Base-by-base conservation (phyloP, 2,888 invertebrate species). In the Drosophila picticornis region DNA sequence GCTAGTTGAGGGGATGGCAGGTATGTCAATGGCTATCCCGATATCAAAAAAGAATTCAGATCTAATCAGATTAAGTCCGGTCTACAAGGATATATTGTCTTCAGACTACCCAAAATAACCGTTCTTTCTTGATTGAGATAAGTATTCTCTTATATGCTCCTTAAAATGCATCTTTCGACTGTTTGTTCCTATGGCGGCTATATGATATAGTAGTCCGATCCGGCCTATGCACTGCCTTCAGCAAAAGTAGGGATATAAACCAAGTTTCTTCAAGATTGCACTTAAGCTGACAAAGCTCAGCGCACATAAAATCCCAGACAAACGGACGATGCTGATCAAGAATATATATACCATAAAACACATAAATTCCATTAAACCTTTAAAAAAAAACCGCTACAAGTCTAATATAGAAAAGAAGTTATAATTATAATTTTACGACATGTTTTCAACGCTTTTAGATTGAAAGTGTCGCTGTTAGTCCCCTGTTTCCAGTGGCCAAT, bases 1-100 rank as follows among this genome's bases (percentile, higher is more conserved):
- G n/a, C 22, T 43, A 22, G n/a, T n/a, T n/a, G 5, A 11, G 43
- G 11, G 43, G n/a, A 11, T 2, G n/a, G 2, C 11, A n/a, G 5
- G 2, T 43, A 43, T 43, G 40, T 43, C 40, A 11, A n/a, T 0
- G n/a, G 1, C 13, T 22, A 46, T 7, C 1, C 2, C 13, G 13
- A 13, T 43, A 13, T 43, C 1, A n/a, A n/a, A n/a, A n/a, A n/a
- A n/a, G n/a, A n/a, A n/a, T n/a, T n/a, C n/a, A n/a, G n/a, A n/a
- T n/a, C n/a, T n/a, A n/a, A n/a, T n/a, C 7, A 46, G 9, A 25
- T 25, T 46, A 7, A 16, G 0, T 46, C 3, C 7, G 13, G 7
- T 43, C 13, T 13, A 0, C 0, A 22, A 7, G 7, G 2, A 4
- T 7, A 7, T 13, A 0, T 7, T 22, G 13, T 13, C 22, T 13